Evolutionary conservation across 1,140 invertebrate genomes (phyloP), one percentile per base, ranked within the genome.

Genomic region (Neodiprion virginianus): DNA sequence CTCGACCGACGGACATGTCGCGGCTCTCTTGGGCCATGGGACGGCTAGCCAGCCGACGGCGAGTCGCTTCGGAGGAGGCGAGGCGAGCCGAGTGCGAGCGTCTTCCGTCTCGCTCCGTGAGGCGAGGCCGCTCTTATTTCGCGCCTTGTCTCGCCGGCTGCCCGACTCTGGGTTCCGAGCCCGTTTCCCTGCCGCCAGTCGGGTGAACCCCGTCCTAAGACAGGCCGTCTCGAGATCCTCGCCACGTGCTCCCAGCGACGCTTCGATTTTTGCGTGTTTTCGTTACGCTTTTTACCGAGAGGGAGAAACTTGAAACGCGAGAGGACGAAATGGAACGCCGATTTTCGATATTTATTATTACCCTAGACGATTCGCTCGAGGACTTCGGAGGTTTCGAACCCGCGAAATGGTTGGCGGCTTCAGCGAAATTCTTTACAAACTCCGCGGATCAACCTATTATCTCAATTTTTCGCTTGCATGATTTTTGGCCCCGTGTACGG

Each of bases 211-310:
- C 75, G 77, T 78, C 69, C 67, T 69, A 47, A 21, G 67, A 70
- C 48, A 49, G 72, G 72, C 67, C 65, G 70, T 74, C 76, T 79
- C 71, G 75, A 76, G 75, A 75, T 53, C 73, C 72, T 73, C 72
- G 76, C 79, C 80, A 79, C 79, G 79, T 80, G 80, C 75, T 78
- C 65, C 69, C 69, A 50, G 73, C 48, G n/a, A 69, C 47, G 66
- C 17, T 14, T 61, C 48, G 11, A 69, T 23, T 68, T 69, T 74
- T 8, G 11, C 17, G 73, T 23, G 67, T 28, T 21, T 69, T 14
- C 21, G 17, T 17, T 67, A 67, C 48, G 28, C 68, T 23, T 50
- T 49, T 53, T 28, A 69, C 73, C 23, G 67, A 69, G 69, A 48
- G 68, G 40, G 70, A 69, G 65, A 53, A 74, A 70, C 53, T 69